Evolutionary conservation across 2,888 invertebrate genomes (phyloP).

Genomic region (Onthophagus sagittarius): DNA sequence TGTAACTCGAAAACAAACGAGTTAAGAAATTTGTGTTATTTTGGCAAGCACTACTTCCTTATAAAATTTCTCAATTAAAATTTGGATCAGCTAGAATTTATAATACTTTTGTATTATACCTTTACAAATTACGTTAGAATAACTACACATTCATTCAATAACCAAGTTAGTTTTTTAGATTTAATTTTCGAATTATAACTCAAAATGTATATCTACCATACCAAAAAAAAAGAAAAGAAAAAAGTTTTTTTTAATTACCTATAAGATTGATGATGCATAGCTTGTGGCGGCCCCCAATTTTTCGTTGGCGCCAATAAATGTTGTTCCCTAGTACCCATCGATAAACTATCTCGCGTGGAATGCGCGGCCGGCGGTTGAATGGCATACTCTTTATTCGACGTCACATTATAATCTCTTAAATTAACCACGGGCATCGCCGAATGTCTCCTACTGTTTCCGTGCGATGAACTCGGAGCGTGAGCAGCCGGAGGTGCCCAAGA

Average conservation of each 20-base stretch:
- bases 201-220: background rate
- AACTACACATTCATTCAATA: no score
- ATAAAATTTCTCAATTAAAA: no score
- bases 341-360: constrained; percentile 49
- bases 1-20: no score
- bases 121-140: no score
- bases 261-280: constrained; percentile 50
- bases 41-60: no score
- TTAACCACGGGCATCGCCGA: constrained; percentile 47
- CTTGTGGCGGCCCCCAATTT: constrained; percentile 49
- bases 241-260: constrained; percentile 41
- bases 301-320: constrained; percentile 56
- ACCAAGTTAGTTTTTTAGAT: no score
- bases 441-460: constrained; percentile 44
- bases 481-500: constrained; percentile 57
- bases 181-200: no score
- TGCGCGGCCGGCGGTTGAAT: constrained; percentile 58
- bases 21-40: no score
- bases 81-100: no score
- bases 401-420: constrained; percentile 44
- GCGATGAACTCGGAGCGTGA: constrained; percentile 41
- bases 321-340: constrained; percentile 51
- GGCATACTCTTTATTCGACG: constrained; percentile 49
- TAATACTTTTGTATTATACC: no score
- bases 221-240: background rate